phyloP scores from a whole-genome alignment of 1,140 invertebrate species.

The Zophobas atratus region DNA sequence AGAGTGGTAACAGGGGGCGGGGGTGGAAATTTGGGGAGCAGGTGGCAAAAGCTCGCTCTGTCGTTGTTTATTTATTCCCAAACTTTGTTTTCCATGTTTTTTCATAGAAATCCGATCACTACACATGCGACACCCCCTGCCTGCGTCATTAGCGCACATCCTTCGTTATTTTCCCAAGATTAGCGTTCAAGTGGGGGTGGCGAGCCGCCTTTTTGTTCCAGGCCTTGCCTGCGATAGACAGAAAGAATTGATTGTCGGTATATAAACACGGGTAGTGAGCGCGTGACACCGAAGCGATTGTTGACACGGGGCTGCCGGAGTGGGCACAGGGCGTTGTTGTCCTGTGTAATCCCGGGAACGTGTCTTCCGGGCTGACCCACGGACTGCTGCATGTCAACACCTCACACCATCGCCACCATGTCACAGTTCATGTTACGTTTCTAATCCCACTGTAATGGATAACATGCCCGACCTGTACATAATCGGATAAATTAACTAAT shows the following conservation, averaged over 20 bases:
- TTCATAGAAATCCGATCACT: too few relatives aligned
- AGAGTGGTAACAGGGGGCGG: too few relatives aligned
- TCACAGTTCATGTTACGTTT: constrained; percentile 50
- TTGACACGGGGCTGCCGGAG: constrained; percentile 52
- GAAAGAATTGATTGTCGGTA: constrained; percentile 54
- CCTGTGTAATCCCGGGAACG: constrained; percentile 57
- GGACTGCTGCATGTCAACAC: constrained; percentile 59
- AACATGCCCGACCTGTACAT: constrained; percentile 39
- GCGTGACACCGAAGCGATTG: constrained; percentile 54
- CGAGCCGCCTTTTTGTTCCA: constrained; percentile 6
- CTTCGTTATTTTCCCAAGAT: constrained; percentile 47
- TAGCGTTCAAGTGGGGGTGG: not conserved
- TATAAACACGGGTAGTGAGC: constrained; percentile 49
- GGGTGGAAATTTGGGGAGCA: too few relatives aligned
- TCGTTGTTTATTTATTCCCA: too few relatives aligned
- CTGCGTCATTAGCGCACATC: constrained; percentile 19
- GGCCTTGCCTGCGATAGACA: constrained; percentile 5
- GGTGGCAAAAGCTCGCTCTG: too few relatives aligned
- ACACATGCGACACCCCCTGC: too few relatives aligned
- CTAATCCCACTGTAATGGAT: constrained; percentile 41
- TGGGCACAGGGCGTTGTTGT: constrained; percentile 48
- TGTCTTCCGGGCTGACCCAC: constrained; percentile 59
- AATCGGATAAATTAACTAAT: constrained; percentile 46
- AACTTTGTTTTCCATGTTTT: too few relatives aligned
- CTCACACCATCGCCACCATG: constrained; percentile 58